Conservation (phyloP, 1,140 invertebrate genomes). For the Temnothorax nylanderi region DNA sequence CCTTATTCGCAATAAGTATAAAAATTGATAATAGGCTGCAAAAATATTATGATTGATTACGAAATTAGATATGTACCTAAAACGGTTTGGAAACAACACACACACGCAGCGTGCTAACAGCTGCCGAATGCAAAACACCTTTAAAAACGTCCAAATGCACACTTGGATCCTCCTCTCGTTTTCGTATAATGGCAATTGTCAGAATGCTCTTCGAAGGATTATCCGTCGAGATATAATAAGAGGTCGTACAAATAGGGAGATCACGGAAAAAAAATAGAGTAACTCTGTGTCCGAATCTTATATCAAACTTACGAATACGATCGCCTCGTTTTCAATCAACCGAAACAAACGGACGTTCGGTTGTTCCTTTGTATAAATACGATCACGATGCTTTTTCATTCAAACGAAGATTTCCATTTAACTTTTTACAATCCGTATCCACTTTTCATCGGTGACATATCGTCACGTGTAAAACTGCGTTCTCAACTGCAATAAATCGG, state of each 20-base stretch:
- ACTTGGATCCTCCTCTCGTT: not conserved
- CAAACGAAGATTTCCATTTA: not conserved
- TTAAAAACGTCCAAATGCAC: conserved; percentile 36
- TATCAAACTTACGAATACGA: conserved; percentile 48
- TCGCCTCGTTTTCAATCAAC: not conserved
- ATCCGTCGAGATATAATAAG: conserved; percentile 36
- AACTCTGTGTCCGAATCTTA: conserved; percentile 47
- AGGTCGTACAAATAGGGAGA: conserved; percentile 43
- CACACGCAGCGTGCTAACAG: not conserved
- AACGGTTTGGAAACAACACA: conserved; percentile 23
- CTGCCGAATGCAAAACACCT: conserved; percentile 33
- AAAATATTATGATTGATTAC: conserved; percentile 63
- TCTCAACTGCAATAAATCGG: conserved; percentile 24
- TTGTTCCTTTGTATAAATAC: not conserved
- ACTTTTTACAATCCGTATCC: not conserved
- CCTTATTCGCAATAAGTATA: conserved; percentile 59
- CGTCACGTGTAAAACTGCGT: conserved; percentile 52
- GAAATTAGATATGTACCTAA: conserved; percentile 60
- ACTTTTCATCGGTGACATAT: conserved; percentile 21
- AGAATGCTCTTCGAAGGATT: conserved; percentile 18
- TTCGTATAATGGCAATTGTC: conserved; percentile 26
- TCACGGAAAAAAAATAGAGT: conserved; percentile 55
- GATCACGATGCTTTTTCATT: not conserved
- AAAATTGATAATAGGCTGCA: conserved; percentile 60
- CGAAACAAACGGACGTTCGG: not conserved